Base-by-base conservation (phyloP, 2,888 invertebrate species). In the Cantharis nigra region DNA sequence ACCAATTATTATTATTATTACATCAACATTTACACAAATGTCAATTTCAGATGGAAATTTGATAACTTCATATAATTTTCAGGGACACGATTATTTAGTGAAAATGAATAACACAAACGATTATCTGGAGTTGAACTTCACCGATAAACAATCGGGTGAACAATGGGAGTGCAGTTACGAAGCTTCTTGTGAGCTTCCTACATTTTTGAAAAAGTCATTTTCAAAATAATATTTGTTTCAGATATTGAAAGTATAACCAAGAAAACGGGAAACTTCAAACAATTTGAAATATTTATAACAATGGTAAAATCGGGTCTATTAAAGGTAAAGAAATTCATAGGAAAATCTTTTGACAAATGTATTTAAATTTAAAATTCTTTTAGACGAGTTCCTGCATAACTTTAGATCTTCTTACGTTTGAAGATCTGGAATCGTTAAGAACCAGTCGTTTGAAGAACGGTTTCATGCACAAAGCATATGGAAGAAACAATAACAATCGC, bases 231-330 rank as follows among this genome's bases (percentile, higher is more conserved):
- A 16, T 63, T 23, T 67, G 20, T 69, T 81, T 74, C 83, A 90
- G 91, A 90, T 86, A 89, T 91, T 64, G 91, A 91, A 87, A 90
- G 89, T 82, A 85, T 91, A 74, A 91, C 91, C 2, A 89, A 90
- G 28, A 90, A 90, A 84, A 91, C 91, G 7, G 91, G 91, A 69
- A 91, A 90, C 85, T 91, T 88, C 83, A 91, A 91, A 82, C 90
- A 90, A 79, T 91, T 91, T 81, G 88, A 90, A 79, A 89, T 90
- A 30, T 91, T 91, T 83, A 85, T 89, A 7, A 87, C 90, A 7
- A 91, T 91, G 91, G 84, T 91, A 30, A 90, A 90, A 84, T 90
- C 90, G 13, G 91, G 90, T 65, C 84, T 91, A 65, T 83, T 91
- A 74, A 90, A 90, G 86, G 90, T 90, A 86, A 81, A 20, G 5